A percentile compares a stretch with the other conserved stretches of the same genome.
These are phyloP conservation scores for Percopsis omiscomaycus DNA, from an alignment of 2,797 vertebrate species.

Conservation along the genomic window DNA sequence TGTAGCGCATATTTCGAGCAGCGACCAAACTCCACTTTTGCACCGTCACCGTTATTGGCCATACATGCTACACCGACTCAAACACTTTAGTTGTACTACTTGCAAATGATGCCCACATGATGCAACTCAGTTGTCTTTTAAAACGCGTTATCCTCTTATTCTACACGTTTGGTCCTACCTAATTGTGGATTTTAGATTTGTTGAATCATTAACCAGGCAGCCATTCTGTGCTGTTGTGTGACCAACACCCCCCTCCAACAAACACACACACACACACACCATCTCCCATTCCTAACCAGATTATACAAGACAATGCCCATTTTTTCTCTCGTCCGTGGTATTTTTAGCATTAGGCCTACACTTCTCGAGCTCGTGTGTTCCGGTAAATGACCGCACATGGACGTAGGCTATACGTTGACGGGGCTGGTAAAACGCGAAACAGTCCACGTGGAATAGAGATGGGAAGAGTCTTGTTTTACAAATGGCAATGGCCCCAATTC, in stretches of 20 bases:
- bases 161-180: not conserved
- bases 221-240: conserved; percentile 27
- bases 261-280: not conserved
- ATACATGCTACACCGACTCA: not conserved
- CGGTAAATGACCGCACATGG: not conserved
- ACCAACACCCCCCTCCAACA: conserved; percentile 11
- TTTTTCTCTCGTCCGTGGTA: not conserved
- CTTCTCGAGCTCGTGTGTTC: not conserved
- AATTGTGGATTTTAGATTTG: conserved; percentile 19
- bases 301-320: conserved; percentile 28
- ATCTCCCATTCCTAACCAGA: conserved; percentile 21
- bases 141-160: not conserved
- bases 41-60: conserved; percentile 32
- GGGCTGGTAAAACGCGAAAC: not conserved
- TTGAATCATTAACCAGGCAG: conserved; percentile 45
- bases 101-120: not conserved
- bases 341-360: conserved; percentile 3
- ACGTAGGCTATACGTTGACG: not conserved
- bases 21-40: conserved; percentile 34
- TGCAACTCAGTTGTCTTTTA: not conserved
- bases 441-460: not conserved
- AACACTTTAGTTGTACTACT: too few relatives aligned
- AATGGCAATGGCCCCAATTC: not conserved
- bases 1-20: conserved; percentile 19
- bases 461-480: not conserved